phyloP scores from a whole-genome alignment of 2,797 vertebrate genomes.

The Gobionotothen gibberifrons region DNA sequence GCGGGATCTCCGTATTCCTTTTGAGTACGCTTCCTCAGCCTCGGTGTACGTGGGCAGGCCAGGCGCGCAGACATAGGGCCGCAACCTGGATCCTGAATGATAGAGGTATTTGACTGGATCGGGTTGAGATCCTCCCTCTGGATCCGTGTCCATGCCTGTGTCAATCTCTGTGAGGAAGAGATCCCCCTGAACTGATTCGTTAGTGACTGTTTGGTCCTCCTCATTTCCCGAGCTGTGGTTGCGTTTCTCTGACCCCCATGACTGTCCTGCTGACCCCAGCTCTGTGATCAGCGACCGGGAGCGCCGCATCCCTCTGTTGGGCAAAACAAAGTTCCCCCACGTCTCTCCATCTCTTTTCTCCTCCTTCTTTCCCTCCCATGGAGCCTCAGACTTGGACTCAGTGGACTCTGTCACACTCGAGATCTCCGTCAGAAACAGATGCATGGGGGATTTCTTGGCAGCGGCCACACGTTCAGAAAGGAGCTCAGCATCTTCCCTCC shows the following conservation, averaged over 20 bases:
- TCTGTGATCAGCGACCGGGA: constrained; percentile 84
- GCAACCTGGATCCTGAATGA: constrained; percentile 75
- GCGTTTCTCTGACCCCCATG: constrained; percentile 71
- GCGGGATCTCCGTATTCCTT: constrained; percentile 81
- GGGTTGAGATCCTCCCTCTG: constrained; percentile 51
- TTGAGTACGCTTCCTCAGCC: constrained; percentile 80
- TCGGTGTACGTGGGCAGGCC: constrained; percentile 77
- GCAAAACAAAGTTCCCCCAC: constrained; percentile 72
- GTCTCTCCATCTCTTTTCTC: constrained; percentile 68
- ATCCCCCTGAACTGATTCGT: constrained; percentile 79
- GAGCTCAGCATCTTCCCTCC: constrained; percentile 87
- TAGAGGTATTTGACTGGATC: constrained; percentile 81
- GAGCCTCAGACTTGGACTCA: constrained; percentile 73
- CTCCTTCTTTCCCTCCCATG: constrained; percentile 69
- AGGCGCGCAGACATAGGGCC: constrained; percentile 71
- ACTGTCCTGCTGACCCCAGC: constrained; percentile 76
- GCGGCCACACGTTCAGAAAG: constrained; percentile 79
- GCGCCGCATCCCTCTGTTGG: constrained; percentile 82
- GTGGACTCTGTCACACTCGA: constrained; percentile 75
- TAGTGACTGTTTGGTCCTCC: constrained; percentile 51
- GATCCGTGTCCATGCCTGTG: constrained; percentile 74
- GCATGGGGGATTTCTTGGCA: constrained; percentile 86
- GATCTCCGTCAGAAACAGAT: constrained; percentile 87
- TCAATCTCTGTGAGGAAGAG: constrained; percentile 88
- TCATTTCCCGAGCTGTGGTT: constrained; percentile 53